These are phyloP conservation scores for Drosophila rellima DNA, from an alignment of 2,888 invertebrate species.

Conservation along the genomic window DNA sequence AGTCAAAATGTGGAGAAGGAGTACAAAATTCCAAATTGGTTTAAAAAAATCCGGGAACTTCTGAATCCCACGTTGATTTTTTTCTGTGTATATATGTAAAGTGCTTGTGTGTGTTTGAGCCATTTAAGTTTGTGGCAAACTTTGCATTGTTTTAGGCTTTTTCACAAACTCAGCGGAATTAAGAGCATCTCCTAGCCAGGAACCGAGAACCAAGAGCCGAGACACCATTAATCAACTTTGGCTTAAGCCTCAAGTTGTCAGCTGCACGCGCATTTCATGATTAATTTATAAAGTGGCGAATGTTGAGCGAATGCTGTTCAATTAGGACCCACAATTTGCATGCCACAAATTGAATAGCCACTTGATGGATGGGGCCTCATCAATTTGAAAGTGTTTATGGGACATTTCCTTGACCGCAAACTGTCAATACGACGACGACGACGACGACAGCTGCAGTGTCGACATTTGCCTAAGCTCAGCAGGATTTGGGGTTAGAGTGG, in stretches of 20 bases:
- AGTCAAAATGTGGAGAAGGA: no score
- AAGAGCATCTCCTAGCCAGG: slow-evolving; percentile 57
- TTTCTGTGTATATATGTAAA: neutral
- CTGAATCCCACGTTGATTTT: no score
- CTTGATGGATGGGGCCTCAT: slow-evolving; percentile 83
- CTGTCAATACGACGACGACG: slow-evolving; percentile 68
- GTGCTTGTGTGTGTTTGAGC: slow-evolving; percentile 9
- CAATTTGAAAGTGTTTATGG: slow-evolving; percentile 81
- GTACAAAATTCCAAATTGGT: no score
- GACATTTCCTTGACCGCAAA: slow-evolving; percentile 67
- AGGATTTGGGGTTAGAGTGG: slow-evolving; percentile 35
- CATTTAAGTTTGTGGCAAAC: slow-evolving; percentile 27
- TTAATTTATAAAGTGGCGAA: slow-evolving; percentile 68
- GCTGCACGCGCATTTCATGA: slow-evolving; percentile 70
- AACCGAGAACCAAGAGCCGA: slow-evolving; percentile 3
- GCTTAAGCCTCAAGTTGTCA: slow-evolving; percentile 69
- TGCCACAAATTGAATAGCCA: slow-evolving; percentile 46
- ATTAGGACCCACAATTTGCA: slow-evolving; percentile 74
- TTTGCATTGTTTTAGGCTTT: slow-evolving; percentile 62
- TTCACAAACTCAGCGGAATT: slow-evolving; percentile 70
- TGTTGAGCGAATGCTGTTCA: slow-evolving; percentile 52
- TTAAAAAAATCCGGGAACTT: no score
- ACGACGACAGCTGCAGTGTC: slow-evolving; percentile 68
- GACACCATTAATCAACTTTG: slow-evolving; percentile 78
- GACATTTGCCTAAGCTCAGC: slow-evolving; percentile 71